Conservation (phyloP, 1,140 invertebrate genomes). For the Caenorhabditis elegans region DNA sequence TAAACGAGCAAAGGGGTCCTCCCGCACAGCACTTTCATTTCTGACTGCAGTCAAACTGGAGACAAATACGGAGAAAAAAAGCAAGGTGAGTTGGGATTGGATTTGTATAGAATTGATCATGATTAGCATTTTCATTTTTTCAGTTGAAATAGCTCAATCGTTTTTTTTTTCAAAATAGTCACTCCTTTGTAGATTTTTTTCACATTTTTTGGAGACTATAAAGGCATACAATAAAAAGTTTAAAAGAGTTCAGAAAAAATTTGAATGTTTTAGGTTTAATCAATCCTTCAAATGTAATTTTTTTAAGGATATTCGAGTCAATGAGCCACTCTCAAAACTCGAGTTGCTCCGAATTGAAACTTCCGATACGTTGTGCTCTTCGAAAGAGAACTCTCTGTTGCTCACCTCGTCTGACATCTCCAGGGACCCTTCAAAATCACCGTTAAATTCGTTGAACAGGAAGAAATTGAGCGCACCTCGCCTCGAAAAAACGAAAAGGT, state of each 20-base stretch:
- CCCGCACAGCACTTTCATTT: constrained; percentile 12
- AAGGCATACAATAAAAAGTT: no score
- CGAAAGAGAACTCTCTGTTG: neutral
- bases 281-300: neutral
- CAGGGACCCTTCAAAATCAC: neutral
- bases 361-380: neutral
- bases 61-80: neutral
- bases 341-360: neutral
- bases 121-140: no score
- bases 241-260: no score
- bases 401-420: neutral
- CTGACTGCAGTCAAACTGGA: constrained; percentile 28
- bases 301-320: neutral
- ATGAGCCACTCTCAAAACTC: neutral
- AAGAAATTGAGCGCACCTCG: constrained; percentile 7
- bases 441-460: constrained; percentile 8
- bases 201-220: no score
- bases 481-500: constrained; percentile 30
- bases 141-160: no score
- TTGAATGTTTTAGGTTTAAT: no score
- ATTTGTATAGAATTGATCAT: no score
- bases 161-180: no score
- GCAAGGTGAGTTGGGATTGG: neutral
- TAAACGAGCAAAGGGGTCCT: neutral
- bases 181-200: no score